Percentiles rank a stretch among this genome's conserved stretches.
These are phyloP conservation scores for Acleris emargana DNA, from an alignment of 2,888 invertebrate species.

Conservation along the genomic window DNA sequence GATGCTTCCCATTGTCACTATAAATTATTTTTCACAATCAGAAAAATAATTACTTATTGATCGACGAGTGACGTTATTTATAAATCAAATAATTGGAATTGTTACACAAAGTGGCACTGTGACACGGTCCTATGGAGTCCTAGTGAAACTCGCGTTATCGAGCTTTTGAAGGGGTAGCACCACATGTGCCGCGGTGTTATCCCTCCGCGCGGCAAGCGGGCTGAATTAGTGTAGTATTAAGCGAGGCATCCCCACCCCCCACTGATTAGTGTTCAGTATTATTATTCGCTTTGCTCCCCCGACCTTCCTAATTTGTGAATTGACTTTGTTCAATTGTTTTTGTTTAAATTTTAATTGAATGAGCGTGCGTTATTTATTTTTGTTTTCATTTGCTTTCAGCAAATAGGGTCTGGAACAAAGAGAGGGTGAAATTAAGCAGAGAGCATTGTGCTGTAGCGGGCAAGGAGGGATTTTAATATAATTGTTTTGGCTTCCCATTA, in stretches of 20 bases:
- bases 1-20: no score
- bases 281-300: constrained; percentile 18
- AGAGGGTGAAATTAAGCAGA: constrained; percentile 3
- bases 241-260: constrained; percentile 5
- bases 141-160: no score
- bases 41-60: no score
- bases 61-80: no score
- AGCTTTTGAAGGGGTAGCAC: not conserved
- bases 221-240: constrained; percentile 10
- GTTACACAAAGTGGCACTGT: no score
- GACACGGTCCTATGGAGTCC: no score
- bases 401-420: constrained; percentile 6
- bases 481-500: constrained; percentile 1
- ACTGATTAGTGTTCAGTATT: constrained; percentile 17
- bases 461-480: not conserved
- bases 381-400: constrained; percentile 22
- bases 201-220: not conserved
- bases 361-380: constrained; percentile 13
- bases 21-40: no score
- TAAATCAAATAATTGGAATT: no score
- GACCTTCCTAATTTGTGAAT: constrained; percentile 17
- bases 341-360: constrained; percentile 28
- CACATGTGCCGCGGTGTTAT: not conserved
- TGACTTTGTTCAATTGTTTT: constrained; percentile 20
- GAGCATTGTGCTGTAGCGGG: constrained; percentile 5